These are phyloP conservation scores for Caracal caracal DNA, from an alignment of 2,113 vertebrate species.

Conservation along the genomic window DNA sequence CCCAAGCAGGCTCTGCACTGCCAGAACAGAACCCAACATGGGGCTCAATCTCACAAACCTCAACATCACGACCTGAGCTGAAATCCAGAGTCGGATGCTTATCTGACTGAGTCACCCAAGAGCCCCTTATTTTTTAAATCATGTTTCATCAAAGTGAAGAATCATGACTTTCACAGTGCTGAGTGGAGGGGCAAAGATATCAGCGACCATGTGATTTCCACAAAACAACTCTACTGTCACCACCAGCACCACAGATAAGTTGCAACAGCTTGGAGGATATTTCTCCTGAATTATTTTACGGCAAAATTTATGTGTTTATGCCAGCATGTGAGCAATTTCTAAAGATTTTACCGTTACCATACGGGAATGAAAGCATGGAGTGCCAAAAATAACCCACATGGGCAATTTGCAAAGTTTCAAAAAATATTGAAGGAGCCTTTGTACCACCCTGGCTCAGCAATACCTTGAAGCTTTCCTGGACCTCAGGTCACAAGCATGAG, in stretches of 20 bases:
- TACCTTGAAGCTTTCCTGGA: not conserved
- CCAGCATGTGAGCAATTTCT: not conserved
- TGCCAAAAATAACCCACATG: not conserved
- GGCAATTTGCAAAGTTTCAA: not conserved
- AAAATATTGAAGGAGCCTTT: not conserved
- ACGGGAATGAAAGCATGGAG: not conserved
- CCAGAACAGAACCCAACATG: too few species aligned
- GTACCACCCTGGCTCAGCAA: not conserved
- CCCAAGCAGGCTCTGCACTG: too few species aligned
- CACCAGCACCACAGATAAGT: not conserved
- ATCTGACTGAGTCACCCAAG: too few species aligned
- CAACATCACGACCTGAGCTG: too few species aligned
- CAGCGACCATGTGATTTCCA: not conserved
- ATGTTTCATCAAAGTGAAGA: not conserved
- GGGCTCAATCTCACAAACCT: too few species aligned
- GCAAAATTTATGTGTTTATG: not conserved
- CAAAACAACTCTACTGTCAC: not conserved
- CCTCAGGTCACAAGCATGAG: not conserved
- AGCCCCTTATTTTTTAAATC: not conserved
- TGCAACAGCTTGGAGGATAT: not conserved
- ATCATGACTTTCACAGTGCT: fast-evolving
- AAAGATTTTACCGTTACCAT: not conserved
- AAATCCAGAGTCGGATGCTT: too few species aligned
- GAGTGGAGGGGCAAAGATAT: fast-evolving
- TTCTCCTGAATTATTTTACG: not conserved